A percentile compares a stretch with the other conserved stretches of the same genome.
These are phyloP conservation scores for Bicyclus anynana DNA, from an alignment of 1,140 invertebrate genomes.

Conservation along the genomic window DNA sequence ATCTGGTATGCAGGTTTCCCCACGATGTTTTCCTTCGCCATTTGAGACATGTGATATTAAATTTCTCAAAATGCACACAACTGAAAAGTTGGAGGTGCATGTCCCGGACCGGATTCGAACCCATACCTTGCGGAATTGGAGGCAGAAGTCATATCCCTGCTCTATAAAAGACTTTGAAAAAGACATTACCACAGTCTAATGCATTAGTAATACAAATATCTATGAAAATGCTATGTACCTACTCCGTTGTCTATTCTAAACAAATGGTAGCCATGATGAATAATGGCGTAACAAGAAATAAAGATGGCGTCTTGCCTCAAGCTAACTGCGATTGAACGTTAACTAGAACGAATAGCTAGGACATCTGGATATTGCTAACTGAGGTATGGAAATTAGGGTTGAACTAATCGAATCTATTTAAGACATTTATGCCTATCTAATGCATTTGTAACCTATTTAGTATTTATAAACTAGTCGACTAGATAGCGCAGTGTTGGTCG, in stretches of 20 bases:
- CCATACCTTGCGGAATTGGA: too few species aligned
- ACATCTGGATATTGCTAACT: conserved; percentile 33
- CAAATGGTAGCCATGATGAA: conserved; percentile 5
- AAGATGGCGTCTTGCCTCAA: conserved; percentile 24
- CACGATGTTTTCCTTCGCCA: too few species aligned
- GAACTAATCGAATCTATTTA: conserved; percentile 6
- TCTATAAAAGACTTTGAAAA: too few species aligned
- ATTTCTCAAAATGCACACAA: too few species aligned
- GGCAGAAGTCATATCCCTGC: too few species aligned
- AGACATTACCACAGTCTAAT: neutral
- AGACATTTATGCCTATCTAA: neutral
- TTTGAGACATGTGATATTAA: too few species aligned
- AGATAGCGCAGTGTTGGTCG: too few species aligned
- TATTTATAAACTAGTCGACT: too few species aligned
- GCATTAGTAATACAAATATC: neutral
- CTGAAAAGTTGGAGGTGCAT: too few species aligned
- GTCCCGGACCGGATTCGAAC: too few species aligned
- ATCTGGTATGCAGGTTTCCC: too few species aligned
- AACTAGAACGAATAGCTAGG: conserved; percentile 57
- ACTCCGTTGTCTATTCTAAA: conserved; percentile 5
- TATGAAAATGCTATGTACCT: neutral
- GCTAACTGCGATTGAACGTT: conserved; percentile 36
- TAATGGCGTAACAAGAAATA: conserved; percentile 29
- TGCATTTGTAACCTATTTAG: too few species aligned
- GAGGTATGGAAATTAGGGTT: conserved; percentile 28